A percentile compares a stretch with the other conserved stretches of the same genome.
Conservation (phyloP, 2,797 vertebrate genomes). For the Pelochelys cantorii region DNA sequence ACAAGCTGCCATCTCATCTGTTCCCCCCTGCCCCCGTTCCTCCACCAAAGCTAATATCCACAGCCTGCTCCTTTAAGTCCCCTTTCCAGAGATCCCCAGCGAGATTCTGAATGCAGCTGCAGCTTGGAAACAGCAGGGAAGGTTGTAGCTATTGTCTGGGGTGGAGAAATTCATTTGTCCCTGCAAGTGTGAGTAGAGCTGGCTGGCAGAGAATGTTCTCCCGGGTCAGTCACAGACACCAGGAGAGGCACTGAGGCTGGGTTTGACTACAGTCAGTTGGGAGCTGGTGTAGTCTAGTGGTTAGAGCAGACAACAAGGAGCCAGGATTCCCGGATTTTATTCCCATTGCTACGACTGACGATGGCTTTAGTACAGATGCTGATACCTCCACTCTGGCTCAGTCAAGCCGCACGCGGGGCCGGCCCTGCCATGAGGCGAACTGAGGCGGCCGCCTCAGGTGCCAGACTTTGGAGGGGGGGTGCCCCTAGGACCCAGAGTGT, state of each 20-base stretch:
- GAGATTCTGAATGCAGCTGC: not conserved
- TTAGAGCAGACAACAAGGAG: not conserved
- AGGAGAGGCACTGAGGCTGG: not conserved
- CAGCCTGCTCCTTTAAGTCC: not conserved
- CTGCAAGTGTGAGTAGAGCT: not conserved
- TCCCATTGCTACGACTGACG: not conserved
- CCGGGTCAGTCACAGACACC: not conserved
- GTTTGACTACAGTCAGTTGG: not conserved
- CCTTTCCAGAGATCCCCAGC: not conserved
- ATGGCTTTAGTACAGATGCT: not conserved
- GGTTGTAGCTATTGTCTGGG: not conserved
- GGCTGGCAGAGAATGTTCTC: not conserved
- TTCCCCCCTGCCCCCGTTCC: no score
- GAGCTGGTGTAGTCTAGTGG: not conserved
- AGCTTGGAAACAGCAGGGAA: not conserved
- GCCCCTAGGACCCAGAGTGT: no score
- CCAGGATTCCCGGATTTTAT: not conserved
- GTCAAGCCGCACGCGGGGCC: not conserved
- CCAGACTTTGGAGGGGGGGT: no score
- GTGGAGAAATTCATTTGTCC: not conserved
- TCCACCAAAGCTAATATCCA: not conserved
- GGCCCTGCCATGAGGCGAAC: no score
- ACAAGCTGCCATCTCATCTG: no score
- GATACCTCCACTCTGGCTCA: not conserved
- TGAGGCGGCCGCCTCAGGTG: no score